A percentile compares a stretch with the other conserved stretches of the same genome.
Evolutionary conservation across 2,888 invertebrate genomes (phyloP).

Genomic region (Tenthredo scrophulariae): DNA sequence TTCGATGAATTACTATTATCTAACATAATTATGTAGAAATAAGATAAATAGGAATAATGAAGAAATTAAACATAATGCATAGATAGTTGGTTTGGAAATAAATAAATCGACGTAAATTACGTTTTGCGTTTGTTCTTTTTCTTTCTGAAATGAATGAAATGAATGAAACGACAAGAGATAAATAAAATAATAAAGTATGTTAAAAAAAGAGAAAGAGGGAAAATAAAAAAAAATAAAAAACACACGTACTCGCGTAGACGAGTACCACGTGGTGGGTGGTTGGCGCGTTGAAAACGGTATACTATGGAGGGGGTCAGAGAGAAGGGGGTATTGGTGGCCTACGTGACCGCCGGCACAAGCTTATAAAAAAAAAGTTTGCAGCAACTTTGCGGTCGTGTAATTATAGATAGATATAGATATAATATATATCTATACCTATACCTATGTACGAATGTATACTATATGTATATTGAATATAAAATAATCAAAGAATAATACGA

Average conservation of each 20-base stretch:
- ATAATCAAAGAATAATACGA: not conserved
- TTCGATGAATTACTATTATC: not conserved
- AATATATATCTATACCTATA: not conserved
- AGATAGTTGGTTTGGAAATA: no score
- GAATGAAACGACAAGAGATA: not conserved
- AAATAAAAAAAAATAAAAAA: not conserved
- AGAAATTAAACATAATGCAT: not conserved
- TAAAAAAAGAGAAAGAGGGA: not conserved
- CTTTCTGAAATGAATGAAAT: no score
- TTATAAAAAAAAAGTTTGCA: not conserved
- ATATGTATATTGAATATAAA: not conserved
- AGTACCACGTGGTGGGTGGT: conserved; percentile 52
- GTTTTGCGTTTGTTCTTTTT: no score
- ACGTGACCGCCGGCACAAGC: conserved; percentile 77
- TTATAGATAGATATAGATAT: conserved; percentile 35
- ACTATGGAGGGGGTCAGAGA: conserved; percentile 56
- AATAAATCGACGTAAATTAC: no score
- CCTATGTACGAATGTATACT: not conserved
- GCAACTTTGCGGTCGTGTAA: conserved; percentile 27
- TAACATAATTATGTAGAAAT: not conserved
- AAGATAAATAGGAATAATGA: not conserved
- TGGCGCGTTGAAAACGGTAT: not conserved
- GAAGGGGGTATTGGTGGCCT: conserved; percentile 71
- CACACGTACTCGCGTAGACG: not conserved
- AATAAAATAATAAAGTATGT: not conserved